Conservation (phyloP, 2,797 vertebrate species). For the Emys orbicularis region DNA sequence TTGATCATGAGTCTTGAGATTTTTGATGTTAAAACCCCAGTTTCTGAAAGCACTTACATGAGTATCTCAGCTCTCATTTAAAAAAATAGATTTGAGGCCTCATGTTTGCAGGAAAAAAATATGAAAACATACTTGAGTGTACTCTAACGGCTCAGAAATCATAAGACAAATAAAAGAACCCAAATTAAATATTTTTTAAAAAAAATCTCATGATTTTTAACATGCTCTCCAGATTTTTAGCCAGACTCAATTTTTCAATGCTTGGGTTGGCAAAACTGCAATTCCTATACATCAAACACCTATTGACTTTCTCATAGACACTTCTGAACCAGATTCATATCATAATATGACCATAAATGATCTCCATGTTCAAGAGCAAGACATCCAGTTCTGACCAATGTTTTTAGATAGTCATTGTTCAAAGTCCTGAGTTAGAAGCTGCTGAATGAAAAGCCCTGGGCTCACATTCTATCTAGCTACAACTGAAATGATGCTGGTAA, state of each 20-base stretch:
- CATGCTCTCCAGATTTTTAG: fast-evolving
- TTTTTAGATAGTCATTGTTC: background rate
- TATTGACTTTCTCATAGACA: background rate
- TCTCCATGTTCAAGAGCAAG: background rate
- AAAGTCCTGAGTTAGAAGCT: background rate
- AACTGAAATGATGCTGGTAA: fast-evolving
- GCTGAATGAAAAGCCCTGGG: background rate
- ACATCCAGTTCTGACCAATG: background rate
- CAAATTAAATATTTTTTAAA: background rate
- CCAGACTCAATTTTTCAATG: background rate
- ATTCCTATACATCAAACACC: background rate
- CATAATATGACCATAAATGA: background rate
- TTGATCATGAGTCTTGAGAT: background rate
- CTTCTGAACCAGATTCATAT: background rate
- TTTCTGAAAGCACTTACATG: background rate
- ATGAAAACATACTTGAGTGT: background rate
- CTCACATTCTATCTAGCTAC: background rate
- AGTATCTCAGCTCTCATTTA: background rate
- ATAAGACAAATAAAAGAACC: background rate
- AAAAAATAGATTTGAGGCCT: background rate
- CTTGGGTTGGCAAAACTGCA: background rate
- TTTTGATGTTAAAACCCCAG: background rate
- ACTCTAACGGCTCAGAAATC: background rate
- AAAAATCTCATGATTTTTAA: background rate
- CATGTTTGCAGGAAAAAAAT: background rate